These are phyloP conservation scores for Serilophus lunatus DNA, from an alignment of 2,113 vertebrate species.

Conservation along the genomic window DNA sequence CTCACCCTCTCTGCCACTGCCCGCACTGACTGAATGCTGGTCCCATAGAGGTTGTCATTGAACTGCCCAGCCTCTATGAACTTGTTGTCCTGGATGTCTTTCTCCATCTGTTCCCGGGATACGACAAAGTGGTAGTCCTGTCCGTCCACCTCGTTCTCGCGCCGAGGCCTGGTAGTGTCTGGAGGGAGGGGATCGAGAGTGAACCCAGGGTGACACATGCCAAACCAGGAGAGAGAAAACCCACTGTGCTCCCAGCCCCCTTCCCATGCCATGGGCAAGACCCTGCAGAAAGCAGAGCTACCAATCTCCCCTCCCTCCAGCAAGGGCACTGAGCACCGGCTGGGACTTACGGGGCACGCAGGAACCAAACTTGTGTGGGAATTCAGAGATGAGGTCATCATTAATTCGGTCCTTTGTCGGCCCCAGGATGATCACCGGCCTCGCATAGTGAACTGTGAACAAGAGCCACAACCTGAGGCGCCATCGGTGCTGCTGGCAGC, in stretches of 20 bases:
- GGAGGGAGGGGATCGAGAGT: background rate
- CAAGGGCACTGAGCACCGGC: rapidly evolving
- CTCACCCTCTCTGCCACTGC: constrained; percentile 95
- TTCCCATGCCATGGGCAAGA: rapidly evolving
- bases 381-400: constrained; percentile 98
- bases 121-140: constrained; percentile 97
- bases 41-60: constrained; percentile 97
- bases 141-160: constrained; percentile 94
- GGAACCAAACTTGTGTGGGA: constrained; percentile 98
- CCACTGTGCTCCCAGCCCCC: rapidly evolving
- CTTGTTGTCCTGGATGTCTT: constrained; percentile 98
- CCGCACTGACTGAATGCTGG: constrained; percentile 95
- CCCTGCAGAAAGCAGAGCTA: background rate
- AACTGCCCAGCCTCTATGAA: constrained; percentile 98
- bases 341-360: constrained; percentile 93
- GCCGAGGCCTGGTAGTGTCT: constrained; percentile 94
- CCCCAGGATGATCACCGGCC: constrained; percentile 96
- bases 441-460: constrained; percentile 89
- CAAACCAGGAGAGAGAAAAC: background rate
- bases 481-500: rapidly evolving
- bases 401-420: constrained; percentile 97
- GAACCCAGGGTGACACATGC: rapidly evolving
- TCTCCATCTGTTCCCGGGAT: constrained; percentile 97
- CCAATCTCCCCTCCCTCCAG: background rate
- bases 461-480: background rate